A percentile compares a stretch with the other conserved stretches of the same genome.
Evolutionary conservation across 2,888 invertebrate genomes (phyloP).

Genomic region (Caenorhabditis zanzibari): DNA sequence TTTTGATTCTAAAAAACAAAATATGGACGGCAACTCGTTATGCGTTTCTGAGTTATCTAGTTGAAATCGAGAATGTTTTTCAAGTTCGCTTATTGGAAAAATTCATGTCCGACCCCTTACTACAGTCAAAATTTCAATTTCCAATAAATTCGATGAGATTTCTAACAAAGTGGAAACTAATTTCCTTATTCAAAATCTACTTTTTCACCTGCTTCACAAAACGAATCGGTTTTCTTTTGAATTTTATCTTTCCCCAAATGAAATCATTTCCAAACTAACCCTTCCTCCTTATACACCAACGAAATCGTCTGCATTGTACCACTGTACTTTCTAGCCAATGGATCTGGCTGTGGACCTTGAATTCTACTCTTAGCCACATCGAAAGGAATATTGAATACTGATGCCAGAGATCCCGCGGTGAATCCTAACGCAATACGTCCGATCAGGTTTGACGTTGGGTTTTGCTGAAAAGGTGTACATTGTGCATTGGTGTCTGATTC

Average conservation of each 20-base stretch:
- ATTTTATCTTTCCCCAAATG: neutral
- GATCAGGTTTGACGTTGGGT: constrained; percentile 81
- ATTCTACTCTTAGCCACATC: constrained; percentile 97
- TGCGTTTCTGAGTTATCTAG: too few relatives aligned
- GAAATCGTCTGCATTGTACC: constrained; percentile 89
- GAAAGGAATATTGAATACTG: constrained; percentile 94
- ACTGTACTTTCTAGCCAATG: constrained; percentile 87
- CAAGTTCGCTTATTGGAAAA: too few relatives aligned
- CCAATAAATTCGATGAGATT: too few relatives aligned
- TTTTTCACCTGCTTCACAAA: neutral
- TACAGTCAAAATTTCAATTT: too few relatives aligned
- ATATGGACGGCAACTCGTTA: too few relatives aligned
- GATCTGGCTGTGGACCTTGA: constrained; percentile 87
- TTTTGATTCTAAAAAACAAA: too few relatives aligned
- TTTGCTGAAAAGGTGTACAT: constrained; percentile 75
- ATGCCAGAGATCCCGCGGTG: constrained; percentile 91
- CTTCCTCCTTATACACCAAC: constrained; percentile 92
- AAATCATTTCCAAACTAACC: constrained; percentile 83
- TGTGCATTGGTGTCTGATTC: neutral
- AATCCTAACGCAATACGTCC: constrained; percentile 89
- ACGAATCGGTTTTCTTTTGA: neutral
- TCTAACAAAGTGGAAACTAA: neutral
- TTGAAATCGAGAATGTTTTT: too few relatives aligned
- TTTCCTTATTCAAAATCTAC: neutral
- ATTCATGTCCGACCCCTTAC: too few relatives aligned